These are phyloP conservation scores for Hypocryptadius cinnamomeus DNA, from an alignment of 2,113 vertebrate species.

Conservation along the genomic window DNA sequence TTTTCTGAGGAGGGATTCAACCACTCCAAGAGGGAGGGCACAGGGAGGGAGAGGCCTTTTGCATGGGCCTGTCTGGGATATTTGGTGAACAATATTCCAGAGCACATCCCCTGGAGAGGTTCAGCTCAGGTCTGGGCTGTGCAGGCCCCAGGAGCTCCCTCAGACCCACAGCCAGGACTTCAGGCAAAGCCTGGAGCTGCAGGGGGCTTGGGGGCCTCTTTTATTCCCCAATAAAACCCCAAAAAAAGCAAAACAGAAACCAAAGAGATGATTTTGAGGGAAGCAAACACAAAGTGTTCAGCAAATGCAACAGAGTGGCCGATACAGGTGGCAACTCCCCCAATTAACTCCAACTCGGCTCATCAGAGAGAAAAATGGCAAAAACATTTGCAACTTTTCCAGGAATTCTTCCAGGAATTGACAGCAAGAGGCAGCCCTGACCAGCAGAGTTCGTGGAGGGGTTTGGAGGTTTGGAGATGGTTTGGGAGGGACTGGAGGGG, in stretches of 20 bases:
- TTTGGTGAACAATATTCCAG: background rate
- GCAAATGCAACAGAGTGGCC: background rate
- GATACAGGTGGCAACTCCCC: background rate
- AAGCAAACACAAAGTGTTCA: background rate
- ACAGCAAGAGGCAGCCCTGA: background rate
- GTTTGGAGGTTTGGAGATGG: background rate
- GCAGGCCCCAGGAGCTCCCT: background rate
- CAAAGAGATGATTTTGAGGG: background rate
- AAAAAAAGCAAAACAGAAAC: background rate
- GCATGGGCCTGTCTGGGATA: background rate
- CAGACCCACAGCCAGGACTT: fast-evolving
- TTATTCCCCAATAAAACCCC: background rate
- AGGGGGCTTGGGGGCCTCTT: background rate
- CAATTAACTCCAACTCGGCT: background rate
- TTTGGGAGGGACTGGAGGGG: fast-evolving
- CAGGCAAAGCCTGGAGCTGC: background rate
- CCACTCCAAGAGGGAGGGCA: background rate
- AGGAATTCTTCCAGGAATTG: background rate
- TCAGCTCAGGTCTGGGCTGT: background rate
- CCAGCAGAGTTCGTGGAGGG: background rate
- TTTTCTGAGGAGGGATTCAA: background rate
- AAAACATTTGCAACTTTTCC: background rate
- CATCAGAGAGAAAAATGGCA: background rate
- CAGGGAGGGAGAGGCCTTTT: background rate
- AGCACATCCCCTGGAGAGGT: fast-evolving